Percentiles rank a stretch among this genome's conserved stretches.
Conservation (phyloP, 30 jellyfish, hydroid and myxozoan species). For the Cassiopea xamachana region DNA sequence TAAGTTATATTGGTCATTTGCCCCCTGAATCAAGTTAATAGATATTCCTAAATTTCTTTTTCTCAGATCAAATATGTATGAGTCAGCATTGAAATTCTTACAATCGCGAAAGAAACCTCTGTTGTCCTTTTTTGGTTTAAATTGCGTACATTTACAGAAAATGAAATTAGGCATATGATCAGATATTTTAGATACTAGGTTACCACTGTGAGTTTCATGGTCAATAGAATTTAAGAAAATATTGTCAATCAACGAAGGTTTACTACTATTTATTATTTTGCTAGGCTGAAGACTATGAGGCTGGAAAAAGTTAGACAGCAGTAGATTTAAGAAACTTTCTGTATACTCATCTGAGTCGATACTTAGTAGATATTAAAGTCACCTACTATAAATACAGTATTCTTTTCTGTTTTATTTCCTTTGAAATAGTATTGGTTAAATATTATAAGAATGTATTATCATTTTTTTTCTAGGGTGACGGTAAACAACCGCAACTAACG, state of each 20-base stretch:
- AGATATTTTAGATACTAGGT: constrained; percentile 29
- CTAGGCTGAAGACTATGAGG: constrained; percentile 53
- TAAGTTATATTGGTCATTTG: constrained; percentile 49
- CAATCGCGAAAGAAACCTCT: constrained; percentile 57
- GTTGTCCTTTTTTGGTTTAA: constrained; percentile 15
- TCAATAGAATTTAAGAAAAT: constrained; percentile 38
- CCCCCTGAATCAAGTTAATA: constrained; percentile 31
- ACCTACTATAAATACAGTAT: constrained; percentile 34
- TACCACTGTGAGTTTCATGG: constrained; percentile 44
- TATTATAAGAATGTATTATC: constrained; percentile 35
- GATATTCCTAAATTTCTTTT: neutral
- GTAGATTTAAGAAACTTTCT: constrained; percentile 40
- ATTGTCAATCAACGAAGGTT: constrained; percentile 58
- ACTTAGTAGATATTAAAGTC: constrained; percentile 47
- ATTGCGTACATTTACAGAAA: constrained; percentile 27
- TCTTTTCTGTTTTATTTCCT: constrained; percentile 34
- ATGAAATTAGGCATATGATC: constrained; percentile 61
- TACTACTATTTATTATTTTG: constrained; percentile 4
- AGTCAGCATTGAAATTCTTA: constrained; percentile 19
- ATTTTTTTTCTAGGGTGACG: constrained; percentile 46
- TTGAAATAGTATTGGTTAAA: constrained; percentile 14
- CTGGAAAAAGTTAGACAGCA: constrained; percentile 61
- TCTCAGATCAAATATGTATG: constrained; percentile 35
- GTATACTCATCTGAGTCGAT: constrained; percentile 46
- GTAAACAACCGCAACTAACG: constrained; percentile 43